Base-by-base conservation (phyloP, 2,797 vertebrate genomes). In the Enteromius radiatus region DNA sequence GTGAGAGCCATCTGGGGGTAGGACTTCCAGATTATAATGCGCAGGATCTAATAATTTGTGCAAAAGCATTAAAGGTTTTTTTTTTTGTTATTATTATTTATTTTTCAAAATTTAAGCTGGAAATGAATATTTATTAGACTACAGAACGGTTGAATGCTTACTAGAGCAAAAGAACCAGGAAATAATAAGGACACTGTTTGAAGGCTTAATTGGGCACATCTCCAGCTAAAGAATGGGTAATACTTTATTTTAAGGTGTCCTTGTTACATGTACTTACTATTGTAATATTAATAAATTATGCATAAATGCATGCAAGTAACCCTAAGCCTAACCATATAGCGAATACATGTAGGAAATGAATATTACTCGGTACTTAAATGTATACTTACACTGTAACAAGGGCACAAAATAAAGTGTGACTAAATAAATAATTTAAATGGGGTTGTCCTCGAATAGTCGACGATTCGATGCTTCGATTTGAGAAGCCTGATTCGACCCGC, bases 1-100 rank as follows among this genome's bases (percentile, higher is more conserved):
- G 97, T 99, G 87, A 93, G 98, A 84, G 98, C 98, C 87, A 99
- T 99, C 90, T 99, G 97, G 97, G 98, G 98, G 98, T 99, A 89
- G 96, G 96, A 5, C 23, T n/a, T 14, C 17, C 28, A 21, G 5
- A 21, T 49, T 11, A 11, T 45, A 10, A 36, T 45, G 38, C n/a
- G 14, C n/a, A 31, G 17, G 8, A 10, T 52, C 21, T n/a, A 49
- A 73, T 52, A 33, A 49, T 47, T 71, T 47, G 69, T 2, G 31
- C 26, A 49, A 1, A 71, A 49, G 5, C n/a, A 4, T 59, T 59
- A 21, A 8, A 52, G 5, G 1, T 8, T 38, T 21, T 9, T 49
- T 52, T 5, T 17, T 47, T 45, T 45, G 5, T 17, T 47, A 7
- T 45, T 45, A 12, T 43, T 43, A 45, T 45, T 45, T 45, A 12